Evolutionary conservation across 2,797 vertebrate genomes (phyloP), one percentile per base, ranked within the genome.

Genomic region (Sebastes jordani): DNA sequence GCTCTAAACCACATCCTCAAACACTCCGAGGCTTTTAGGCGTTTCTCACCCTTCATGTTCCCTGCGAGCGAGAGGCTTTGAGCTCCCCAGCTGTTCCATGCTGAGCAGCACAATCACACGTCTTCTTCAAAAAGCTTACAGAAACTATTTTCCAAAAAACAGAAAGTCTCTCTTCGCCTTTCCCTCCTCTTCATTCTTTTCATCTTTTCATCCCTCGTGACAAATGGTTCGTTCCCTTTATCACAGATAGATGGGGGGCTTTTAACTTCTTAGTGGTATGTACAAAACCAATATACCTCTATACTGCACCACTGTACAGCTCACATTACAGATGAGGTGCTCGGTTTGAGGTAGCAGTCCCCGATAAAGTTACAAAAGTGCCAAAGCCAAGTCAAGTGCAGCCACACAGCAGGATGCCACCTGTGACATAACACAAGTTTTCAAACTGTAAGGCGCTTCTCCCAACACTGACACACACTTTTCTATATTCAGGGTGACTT

Each of bases 31-130:
- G 73, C 72, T 86, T 87, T 83, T 22, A 71, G 27, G 27, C 30
- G 36, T 75, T 85, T 87, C 42, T 20, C 59, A 73, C 61, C 80
- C 91, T 93, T 93, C 66, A 86, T 90, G 71, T 90, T 82, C 52
- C 69, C 46, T 22, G 14, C 4, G 22, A 86, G 69, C 23, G 1
- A 7, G 59, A 79, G 38, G 54, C 80, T 80, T 65, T 70, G 77
- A 86, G 81, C 68, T 76, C 68, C 54, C 52, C 71, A 42, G 72
- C 66, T 76, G 71, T 68, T 84, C 69, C 62, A 36, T 16, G 56
- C 71, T 20, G 82, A 78, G 79, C 70, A 23, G 56, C 68, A 67
- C n/a, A 78, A 72, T 64, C 71, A 63, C 71, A 63, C 11, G 8
- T 66, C 68, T 42, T 2, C 60, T 84, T 83, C 52, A 79, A 74